Evolutionary conservation across 37 sponge, comb jelly and placozoan species (phyloP), one percentile per base, ranked within the genome.

Genomic region (Aplysina aerophoba): DNA sequence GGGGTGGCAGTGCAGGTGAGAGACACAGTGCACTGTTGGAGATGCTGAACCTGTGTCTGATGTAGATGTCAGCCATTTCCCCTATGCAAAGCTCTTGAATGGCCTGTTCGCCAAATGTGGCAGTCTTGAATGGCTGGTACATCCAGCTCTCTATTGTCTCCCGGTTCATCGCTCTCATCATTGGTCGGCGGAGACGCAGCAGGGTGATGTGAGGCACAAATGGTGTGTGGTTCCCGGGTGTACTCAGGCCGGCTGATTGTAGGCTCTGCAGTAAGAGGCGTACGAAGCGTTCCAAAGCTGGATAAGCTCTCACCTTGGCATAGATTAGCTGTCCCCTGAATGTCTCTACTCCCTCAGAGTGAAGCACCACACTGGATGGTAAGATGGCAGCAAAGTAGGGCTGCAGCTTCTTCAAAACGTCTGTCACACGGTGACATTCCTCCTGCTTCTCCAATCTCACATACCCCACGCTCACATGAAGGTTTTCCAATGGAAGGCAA

Each of bases 191-290:
- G 17, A 96, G 83, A 74, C 91, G 94, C 19, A 93, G 67, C 0
- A 96, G 63, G 4, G 97, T 96, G 81, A 96, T 88, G 83, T 96
- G 97, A 3, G 97, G 92, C 39, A 87, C 94, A 82, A 78, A 96
- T 31, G 89, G 80, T 24, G 38, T 75, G 60, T 91, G 87, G 78
- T 96, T 96, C 0, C 97, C 97, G 27, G 97, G 97, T 0, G 97
- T 96, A 22, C 74, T 37, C 15, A 96, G 27, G 11, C 94, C 94
- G 25, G 94, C 94, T n/a, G 77, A 73, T 54, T 89, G 82, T 22
- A 96, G 79, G 55, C 60, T 80, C 59, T 93, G 85, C 33, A 93
- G 56, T 30, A 96, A 88, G 35, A 81, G 64, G 19, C 37, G 59
- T 0, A 85, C 88, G 55, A 96, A 81, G 21, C 75, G 87, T 0